Evolutionary conservation across 2,113 vertebrate genomes (phyloP).

Genomic region (Pelusios castaneus): DNA sequence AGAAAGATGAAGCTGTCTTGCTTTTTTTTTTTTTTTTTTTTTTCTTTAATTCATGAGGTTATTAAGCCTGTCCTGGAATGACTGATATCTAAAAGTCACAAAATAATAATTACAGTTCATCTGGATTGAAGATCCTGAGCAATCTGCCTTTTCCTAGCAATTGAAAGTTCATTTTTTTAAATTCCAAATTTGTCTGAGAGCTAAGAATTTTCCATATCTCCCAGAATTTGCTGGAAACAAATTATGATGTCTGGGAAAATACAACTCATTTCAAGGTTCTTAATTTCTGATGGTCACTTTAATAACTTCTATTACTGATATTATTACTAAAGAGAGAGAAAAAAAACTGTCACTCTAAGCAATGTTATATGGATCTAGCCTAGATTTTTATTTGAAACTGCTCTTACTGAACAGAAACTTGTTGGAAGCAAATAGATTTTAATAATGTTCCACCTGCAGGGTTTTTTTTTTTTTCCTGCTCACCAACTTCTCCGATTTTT

Average conservation of each 20-base stretch:
- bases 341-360: background rate
- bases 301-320: background rate
- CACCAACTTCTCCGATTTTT: background rate
- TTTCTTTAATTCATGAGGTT: background rate
- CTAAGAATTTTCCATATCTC: background rate
- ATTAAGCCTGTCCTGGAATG: background rate
- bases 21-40: no score
- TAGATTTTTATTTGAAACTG: background rate
- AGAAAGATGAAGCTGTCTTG: background rate
- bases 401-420: background rate
- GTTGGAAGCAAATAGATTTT: background rate
- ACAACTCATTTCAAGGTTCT: background rate
- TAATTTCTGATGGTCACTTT: background rate
- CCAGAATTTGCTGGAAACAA: background rate
- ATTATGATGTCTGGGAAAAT: background rate
- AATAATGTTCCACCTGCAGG: background rate
- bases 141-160: background rate
- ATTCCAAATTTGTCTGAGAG: background rate
- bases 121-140: background rate
- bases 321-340: background rate
- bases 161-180: background rate
- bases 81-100: background rate
- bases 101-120: background rate
- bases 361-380: background rate
- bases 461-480: background rate